Conservation (phyloP, 2,113 vertebrate species). For the mouse (Mus musculus) region GRCm39 chr11:44641001-44641500, state of each 20-base stretch:
- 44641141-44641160: constrained; percentile 68
- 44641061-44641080: constrained; percentile 22
- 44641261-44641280: constrained; percentile 76
- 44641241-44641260: neutral
- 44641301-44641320: constrained; percentile 87
- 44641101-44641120: neutral
- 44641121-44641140: constrained; percentile 62
- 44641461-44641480: constrained; percentile 90
- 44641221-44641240: constrained; percentile 8
- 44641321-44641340: constrained; percentile 84
- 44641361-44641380: constrained; percentile 87
- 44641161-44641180: constrained; percentile 71
- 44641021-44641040: neutral
- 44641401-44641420: constrained; percentile 93
- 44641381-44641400: constrained; percentile 90
- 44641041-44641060: neutral
- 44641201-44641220: constrained; percentile 81
- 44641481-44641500: constrained; percentile 92
- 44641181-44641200: constrained; percentile 80
- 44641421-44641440: constrained; percentile 93
- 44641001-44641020: neutral
- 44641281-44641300: constrained; percentile 75
- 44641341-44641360: constrained; percentile 87
- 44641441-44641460: constrained; percentile 93
- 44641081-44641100: neutral